Conservation (phyloP, 2,113 vertebrate genomes). For the Hemibagrus wyckioides region DNA sequence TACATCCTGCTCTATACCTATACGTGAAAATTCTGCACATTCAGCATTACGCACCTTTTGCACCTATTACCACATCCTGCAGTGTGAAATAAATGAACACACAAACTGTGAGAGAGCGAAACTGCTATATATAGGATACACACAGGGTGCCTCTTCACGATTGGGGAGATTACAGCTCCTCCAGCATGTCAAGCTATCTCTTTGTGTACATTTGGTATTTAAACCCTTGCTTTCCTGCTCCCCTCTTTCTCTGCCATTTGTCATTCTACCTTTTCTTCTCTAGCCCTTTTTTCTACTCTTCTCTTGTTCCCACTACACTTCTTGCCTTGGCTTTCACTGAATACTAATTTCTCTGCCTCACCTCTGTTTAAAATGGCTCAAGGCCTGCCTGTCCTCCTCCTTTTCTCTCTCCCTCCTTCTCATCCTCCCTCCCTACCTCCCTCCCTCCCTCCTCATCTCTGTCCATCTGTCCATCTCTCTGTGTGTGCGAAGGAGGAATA, state of each 20-base stretch:
- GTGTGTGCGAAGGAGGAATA: constrained; percentile 58
- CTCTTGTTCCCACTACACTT: constrained; percentile 9
- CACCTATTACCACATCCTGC: constrained; percentile 5
- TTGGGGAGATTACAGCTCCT: constrained; percentile 60
- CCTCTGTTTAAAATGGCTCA: constrained; percentile 54
- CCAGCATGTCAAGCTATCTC: constrained; percentile 46
- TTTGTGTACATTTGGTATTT: constrained; percentile 51
- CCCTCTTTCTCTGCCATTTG: constrained; percentile 11
- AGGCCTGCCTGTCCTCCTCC: constrained; percentile 40
- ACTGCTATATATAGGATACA: constrained; percentile 58
- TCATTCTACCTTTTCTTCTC: constrained; percentile 1
- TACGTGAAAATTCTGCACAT: constrained; percentile 20
- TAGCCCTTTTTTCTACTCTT: background rate
- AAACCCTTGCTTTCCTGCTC: constrained; percentile 23
- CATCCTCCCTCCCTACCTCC: constrained; percentile 63
- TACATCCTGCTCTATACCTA: background rate
- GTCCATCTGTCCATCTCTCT: constrained; percentile 38
- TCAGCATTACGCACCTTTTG: constrained; percentile 13
- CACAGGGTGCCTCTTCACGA: constrained; percentile 48
- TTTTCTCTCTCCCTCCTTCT: constrained; percentile 53
- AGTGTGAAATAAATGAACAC: constrained; percentile 29
- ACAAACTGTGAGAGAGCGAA: constrained; percentile 30
- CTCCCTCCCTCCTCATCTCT: constrained; percentile 61
- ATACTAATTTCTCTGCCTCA: constrained; percentile 55
- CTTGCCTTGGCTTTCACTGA: constrained; percentile 52